Evolutionary conservation across 2,888 invertebrate genomes (phyloP), one percentile per base, ranked within the genome.

Genomic region (Nebria brevicollis): DNA sequence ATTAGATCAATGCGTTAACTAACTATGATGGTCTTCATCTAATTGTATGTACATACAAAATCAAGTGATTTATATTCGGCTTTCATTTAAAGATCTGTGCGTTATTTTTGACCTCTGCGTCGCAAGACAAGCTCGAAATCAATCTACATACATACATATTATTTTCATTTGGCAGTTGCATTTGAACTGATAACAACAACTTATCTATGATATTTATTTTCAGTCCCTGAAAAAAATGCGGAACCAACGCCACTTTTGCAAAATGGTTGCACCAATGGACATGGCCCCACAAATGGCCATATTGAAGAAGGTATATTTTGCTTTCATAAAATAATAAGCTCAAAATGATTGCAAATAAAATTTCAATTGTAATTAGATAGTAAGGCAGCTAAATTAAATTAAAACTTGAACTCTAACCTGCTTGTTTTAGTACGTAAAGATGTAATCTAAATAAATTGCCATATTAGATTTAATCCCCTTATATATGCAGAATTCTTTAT

Each of bases 191-290:
- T 25, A 66, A 15, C 20, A 66, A 15, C 20, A 66, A n/a, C 65
- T 65, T n/a, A 65, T n/a, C 65, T 66, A 66, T 66, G 66, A 25
- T 7, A 4, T 66, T 66, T 66, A 66, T 25, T 25, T 25, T 25
- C 86, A 86, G 87, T 86, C 84, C 83, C 84, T 84, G 85, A 86
- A 85, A 84, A 86, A 86, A 78, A 79, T 42, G 42, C 75, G 85
- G 85, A 85, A 84, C 84, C 82, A 77, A 79, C 80, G 72, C 75
- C 74, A 64, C 11, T 25, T 11, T 65, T 78, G 13, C 79, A 78
- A 76, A 79, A 82, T 79, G 82, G 82, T 15, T 72, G 72, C 25
- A 34, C 82, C 13, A 83, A 83, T 42, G 83, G 83, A 13, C 83
- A 83, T 76, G 64, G 43, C 15, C 80, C 82, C 65, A 77, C 68